Percentiles rank a stretch among this genome's conserved stretches.
Conservation (phyloP, 2,888 invertebrate species). For the Dinocampus coccinellae region DNA sequence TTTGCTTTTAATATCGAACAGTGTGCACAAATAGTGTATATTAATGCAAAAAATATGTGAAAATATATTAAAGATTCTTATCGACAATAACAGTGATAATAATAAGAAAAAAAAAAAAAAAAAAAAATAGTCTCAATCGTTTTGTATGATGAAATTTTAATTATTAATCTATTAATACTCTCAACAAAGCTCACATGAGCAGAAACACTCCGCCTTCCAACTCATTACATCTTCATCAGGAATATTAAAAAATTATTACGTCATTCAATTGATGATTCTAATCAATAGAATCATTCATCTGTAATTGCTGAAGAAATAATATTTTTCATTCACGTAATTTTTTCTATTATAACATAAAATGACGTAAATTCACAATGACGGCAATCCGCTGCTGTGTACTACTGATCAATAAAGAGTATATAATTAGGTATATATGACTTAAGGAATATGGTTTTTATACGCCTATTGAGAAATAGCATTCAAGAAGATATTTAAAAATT, state of each 20-base stretch:
- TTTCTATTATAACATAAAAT: not conserved
- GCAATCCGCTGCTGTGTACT: no score
- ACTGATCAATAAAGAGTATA: no score
- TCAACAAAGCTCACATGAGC: not conserved
- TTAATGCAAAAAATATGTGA: not conserved
- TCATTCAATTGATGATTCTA: slow-evolving; percentile 1
- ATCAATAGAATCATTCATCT: not conserved
- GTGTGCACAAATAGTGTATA: no score
- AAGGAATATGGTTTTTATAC: not conserved
- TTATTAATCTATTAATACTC: slow-evolving; percentile 47
- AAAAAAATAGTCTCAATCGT: slow-evolving; percentile 44
- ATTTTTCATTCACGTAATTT: not conserved
- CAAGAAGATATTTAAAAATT: slow-evolving; percentile 5
- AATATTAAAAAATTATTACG: not conserved
- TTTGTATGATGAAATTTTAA: slow-evolving; percentile 60
- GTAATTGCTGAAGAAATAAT: not conserved
- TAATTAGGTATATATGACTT: not conserved
- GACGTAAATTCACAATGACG: not conserved
- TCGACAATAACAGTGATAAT: not conserved
- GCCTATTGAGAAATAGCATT: not conserved
- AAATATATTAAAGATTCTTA: no score
- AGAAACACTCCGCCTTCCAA: not conserved
- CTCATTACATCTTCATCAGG: slow-evolving; percentile 12
- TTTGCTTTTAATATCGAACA: not conserved
- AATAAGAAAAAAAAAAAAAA: slow-evolving; percentile 30